phyloP scores from a whole-genome alignment of 2,113 vertebrate genomes.

The Pelmatolapia mariae region DNA sequence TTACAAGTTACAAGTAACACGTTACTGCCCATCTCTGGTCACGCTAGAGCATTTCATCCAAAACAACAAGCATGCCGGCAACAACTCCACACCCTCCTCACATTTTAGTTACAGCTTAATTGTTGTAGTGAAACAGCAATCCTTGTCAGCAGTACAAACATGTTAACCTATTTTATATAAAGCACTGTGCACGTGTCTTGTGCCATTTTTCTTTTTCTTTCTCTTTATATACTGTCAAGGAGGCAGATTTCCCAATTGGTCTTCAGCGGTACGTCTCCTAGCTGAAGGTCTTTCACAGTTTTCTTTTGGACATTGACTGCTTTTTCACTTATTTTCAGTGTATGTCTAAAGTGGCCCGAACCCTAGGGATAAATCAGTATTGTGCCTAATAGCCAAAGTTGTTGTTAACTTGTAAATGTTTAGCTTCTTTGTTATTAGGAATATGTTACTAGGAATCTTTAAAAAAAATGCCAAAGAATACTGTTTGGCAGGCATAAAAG shows the following conservation, averaged over 20 bases:
- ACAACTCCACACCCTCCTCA: neutral
- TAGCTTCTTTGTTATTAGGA: neutral
- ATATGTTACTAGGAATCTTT: neutral
- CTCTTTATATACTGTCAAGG: neutral
- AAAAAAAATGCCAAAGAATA: neutral
- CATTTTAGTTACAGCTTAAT: neutral
- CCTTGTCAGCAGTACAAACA: neutral
- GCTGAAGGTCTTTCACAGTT: neutral
- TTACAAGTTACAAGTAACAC: no score
- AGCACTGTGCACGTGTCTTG: neutral
- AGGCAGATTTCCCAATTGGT: neutral
- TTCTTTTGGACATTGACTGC: neutral
- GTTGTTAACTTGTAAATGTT: neutral
- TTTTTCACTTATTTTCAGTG: neutral
- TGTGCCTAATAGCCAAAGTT: neutral
- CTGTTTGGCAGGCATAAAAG: neutral
- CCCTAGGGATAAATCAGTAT: neutral
- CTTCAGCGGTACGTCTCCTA: neutral
- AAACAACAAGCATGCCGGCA: neutral
- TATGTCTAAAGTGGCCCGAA: neutral
- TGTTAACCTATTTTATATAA: neutral
- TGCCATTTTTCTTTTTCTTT: neutral
- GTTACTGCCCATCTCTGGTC: no score
- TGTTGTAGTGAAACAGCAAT: neutral
- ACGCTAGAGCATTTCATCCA: neutral